Evolutionary conservation across 2,797 vertebrate species (phyloP), one percentile per base, ranked within the genome.

Genomic region (Poeciliopsis presidionis): DNA sequence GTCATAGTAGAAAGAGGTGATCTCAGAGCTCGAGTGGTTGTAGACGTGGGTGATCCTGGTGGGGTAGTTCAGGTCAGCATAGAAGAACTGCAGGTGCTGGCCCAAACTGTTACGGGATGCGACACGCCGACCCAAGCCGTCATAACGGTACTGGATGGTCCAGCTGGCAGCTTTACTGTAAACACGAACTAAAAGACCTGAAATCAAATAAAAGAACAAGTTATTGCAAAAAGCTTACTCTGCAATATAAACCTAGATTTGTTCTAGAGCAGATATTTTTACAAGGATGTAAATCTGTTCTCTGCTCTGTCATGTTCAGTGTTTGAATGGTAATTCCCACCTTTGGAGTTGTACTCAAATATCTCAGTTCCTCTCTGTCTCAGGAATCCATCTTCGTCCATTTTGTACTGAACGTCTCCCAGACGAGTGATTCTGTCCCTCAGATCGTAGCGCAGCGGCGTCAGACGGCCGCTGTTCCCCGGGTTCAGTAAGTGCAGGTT

Each of bases 1-100:
- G 81, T 99, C 98, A 1, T 99, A 99, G 91, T 99, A 99, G 13
- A 99, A 96, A 47, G 98, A 99, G 0, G 98, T 99, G 86, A 99
- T 99, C 94, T 99, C 98, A 0, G 98, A 99, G 91, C 97, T 99
- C 0, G 98, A 99, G 89, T 99, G 98, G 91, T 99, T 99, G 80
- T 99, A 99, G 9, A 99, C 97, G 0, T 99, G 98, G 18, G 98
- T 99, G 88, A 99, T 98, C 85, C 98, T 96, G 14, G 97, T 99
- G 5, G 98, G 98, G 79, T 99, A 98, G 72, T 97, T 98, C 22
- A 99, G 95, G 88, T 99, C 98, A 0, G 98, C 97, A 0, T 99
- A 99, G 91, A 99, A 99, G 90, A 99, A 99, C 93, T 99, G 98
- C 75, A 99, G 95, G 77, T 99, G 98, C 88, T 99, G 98, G 0